A percentile compares a stretch with the other conserved stretches of the same genome.
Evolutionary conservation across 1,140 invertebrate genomes (phyloP).

Genomic region (Cardiocondyla obscurior): DNA sequence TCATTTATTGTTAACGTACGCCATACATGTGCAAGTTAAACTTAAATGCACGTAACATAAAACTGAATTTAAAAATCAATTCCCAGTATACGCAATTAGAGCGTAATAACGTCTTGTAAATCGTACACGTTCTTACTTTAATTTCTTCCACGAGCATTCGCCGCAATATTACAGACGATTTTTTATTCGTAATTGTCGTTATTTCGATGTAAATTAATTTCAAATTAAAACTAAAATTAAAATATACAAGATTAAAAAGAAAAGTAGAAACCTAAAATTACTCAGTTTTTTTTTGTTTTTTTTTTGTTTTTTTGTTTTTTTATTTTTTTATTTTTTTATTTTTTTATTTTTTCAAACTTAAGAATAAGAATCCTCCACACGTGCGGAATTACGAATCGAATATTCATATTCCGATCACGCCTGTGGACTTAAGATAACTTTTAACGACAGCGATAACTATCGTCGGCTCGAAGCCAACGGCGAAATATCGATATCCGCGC

Average conservation of each 20-base stretch:
- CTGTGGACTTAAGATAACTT: conserved; percentile 40
- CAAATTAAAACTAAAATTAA: no score
- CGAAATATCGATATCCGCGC: conserved; percentile 36
- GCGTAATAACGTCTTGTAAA: not conserved
- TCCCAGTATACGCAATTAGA: not conserved
- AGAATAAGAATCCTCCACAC: not conserved
- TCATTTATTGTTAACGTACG: not conserved
- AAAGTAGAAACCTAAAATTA: not conserved
- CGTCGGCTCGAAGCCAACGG: conserved; percentile 2
- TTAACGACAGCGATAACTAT: conserved; percentile 38
- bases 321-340: no score
- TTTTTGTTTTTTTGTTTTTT: no score
- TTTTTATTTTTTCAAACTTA: not conserved
- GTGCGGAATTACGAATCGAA: conserved; percentile 2
- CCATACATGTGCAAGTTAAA: not conserved
- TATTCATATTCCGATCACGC: conserved; percentile 11
- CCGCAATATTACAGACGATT: not conserved
- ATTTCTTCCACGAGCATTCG: not conserved
- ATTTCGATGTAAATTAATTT: no score
- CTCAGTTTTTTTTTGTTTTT: not conserved
- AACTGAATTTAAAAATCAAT: not conserved
- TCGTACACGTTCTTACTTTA: not conserved
- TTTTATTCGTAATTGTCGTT: no score
- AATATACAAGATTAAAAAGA: not conserved
- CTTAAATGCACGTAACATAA: not conserved